Evolutionary conservation across 2,888 invertebrate species (phyloP).

Genomic region (Drosophila demipolita): DNA sequence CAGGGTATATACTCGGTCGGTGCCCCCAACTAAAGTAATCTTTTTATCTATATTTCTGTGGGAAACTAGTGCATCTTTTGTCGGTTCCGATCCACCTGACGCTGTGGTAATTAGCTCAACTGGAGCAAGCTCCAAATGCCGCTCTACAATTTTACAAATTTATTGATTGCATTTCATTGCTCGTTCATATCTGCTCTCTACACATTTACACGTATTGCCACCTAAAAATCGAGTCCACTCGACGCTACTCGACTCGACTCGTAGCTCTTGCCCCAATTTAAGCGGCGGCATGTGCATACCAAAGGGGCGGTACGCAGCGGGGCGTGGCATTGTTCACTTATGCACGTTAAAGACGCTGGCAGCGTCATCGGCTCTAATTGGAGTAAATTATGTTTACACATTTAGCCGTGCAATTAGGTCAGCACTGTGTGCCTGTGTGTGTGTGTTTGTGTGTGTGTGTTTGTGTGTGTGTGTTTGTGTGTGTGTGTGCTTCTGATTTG

Average conservation of each 20-base stretch:
- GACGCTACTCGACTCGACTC: constrained; percentile 17
- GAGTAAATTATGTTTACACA: constrained; percentile 78
- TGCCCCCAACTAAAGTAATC: neutral
- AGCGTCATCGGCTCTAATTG: constrained; percentile 65
- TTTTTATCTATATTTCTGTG: constrained; percentile 6
- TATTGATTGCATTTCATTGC: constrained; percentile 59
- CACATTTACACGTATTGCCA: constrained; percentile 1
- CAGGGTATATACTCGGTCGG: neutral
- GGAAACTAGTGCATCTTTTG: neutral
- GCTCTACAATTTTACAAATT: constrained; percentile 36
- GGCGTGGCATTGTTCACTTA: constrained; percentile 44
- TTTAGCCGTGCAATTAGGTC: constrained; percentile 72
- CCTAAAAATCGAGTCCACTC: neutral
- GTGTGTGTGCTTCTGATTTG: constrained; percentile 43
- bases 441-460: constrained; percentile 7
- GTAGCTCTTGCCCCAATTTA: constrained; percentile 62
- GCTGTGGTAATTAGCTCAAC: constrained; percentile 39
- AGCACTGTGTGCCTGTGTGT: constrained; percentile 23
- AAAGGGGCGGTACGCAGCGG: constrained; percentile 37
- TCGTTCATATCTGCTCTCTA: constrained; percentile 33
- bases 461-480: constrained; percentile 1
- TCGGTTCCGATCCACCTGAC: constrained; percentile 26
- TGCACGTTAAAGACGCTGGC: constrained; percentile 31
- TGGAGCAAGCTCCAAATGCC: constrained; percentile 17
- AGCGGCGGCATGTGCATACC: constrained; percentile 38